phyloP scores from a whole-genome alignment of 2,113 vertebrate genomes.

The Crotalus tigris region DNA sequence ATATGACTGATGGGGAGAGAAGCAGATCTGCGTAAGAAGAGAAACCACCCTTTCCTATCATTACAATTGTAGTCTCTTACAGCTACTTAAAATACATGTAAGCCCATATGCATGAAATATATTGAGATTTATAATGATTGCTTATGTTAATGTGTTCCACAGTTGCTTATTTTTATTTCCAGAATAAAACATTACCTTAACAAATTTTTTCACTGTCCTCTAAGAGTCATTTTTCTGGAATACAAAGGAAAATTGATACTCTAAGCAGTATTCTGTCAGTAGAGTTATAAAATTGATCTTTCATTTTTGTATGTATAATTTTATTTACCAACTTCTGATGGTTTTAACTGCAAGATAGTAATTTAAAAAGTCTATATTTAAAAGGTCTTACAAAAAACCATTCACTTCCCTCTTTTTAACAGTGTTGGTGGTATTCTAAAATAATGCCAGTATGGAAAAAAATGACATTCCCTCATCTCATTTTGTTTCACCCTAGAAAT shows the following conservation, averaged over 20 bases:
- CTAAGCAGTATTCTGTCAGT: background rate
- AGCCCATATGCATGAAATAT: background rate
- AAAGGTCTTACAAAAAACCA: background rate
- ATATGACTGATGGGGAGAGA: background rate
- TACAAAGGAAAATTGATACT: background rate
- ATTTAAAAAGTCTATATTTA: background rate
- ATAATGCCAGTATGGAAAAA: slow-evolving; percentile 12
- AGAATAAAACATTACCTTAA: background rate
- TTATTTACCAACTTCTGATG: background rate
- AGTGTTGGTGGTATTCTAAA: slow-evolving; percentile 32
- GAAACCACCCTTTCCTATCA: background rate
- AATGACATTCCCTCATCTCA: slow-evolving; percentile 26
- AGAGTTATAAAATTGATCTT: background rate
- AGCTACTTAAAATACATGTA: background rate
- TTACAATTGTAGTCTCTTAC: background rate
- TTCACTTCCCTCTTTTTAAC: background rate
- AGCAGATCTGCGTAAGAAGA: background rate
- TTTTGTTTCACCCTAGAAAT: slow-evolving; percentile 24
- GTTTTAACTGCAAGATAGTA: background rate
- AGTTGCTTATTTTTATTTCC: background rate
- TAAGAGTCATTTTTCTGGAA: background rate
- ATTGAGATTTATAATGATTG: background rate
- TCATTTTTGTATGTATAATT: background rate
- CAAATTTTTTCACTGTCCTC: background rate
- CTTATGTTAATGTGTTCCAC: background rate